Evolutionary conservation across 2,113 vertebrate genomes (phyloP), one percentile per base, ranked within the genome.

Genomic region (Thunnus maccoyii): DNA sequence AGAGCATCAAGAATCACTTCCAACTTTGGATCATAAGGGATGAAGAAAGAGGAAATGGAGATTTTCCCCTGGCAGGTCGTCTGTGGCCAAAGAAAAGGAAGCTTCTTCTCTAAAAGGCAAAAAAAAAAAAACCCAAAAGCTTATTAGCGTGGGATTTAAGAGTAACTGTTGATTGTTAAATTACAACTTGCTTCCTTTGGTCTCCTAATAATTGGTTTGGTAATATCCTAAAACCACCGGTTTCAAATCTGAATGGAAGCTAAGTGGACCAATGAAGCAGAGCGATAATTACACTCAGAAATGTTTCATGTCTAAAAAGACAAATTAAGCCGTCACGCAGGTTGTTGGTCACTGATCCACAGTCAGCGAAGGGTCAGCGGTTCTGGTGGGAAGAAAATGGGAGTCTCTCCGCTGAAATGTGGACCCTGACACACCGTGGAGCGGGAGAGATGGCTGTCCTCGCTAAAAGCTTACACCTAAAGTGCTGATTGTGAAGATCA

Each of bases 401-500:
- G 27, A 30, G 27, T 9, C 46, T 57, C 57, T 20, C 36, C 1
- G 41, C 64, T 72, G 72, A 81, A 73, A 63, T 7, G 6, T n/a
- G 41, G 76, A 20, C 36, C 27, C 32, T 15, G 74, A 72, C 60
- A 22, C 4, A 18, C 58, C 17, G 60, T 3, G 22, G 58, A 64
- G 62, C 9, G 64, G n/a, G 57, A 63, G 48, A 68, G 65, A 52
- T 8, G 65, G 46, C 76, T 57, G 2, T 51, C 55, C n/a, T 61
- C 13, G 41, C 84, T 84, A 82, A 85, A 87, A 88, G 85, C 85
- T 68, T 73, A 80, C 81, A 17, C 76, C 78, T 52, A 88, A 90
- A 89, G 78, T 83, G 90, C 90, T 90, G 91, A 93, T 89, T 51
- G 84, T 57, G 83, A 70, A 80, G 80, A 78, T 86, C 72, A 76